Conservation (phyloP, 35 echinoderm and acorn worm species). For the Strongylocentrotus purpuratus region DNA sequence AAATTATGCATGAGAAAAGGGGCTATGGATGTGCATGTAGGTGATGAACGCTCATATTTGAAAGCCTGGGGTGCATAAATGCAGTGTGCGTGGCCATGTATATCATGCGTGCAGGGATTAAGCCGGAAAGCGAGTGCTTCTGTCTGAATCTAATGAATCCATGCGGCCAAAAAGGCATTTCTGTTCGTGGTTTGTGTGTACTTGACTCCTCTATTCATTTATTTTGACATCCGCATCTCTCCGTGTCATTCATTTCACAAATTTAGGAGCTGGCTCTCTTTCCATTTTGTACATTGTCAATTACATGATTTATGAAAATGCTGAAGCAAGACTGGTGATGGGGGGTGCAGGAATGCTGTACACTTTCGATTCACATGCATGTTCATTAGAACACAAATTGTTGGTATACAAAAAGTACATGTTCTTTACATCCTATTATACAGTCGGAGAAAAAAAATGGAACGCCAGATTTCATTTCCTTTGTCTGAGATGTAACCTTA, state of each 20-base stretch:
- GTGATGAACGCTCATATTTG: background rate
- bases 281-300: conserved; percentile 30
- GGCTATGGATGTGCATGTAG: conserved; percentile 8
- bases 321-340: background rate
- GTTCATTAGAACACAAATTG: background rate
- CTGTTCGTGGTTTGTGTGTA: conserved; percentile 14
- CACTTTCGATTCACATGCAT: background rate
- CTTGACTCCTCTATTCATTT: conserved; percentile 27
- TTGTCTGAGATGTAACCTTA: background rate
- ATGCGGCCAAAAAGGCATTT: conserved; percentile 28
- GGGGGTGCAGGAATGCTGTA: background rate
- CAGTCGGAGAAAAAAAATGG: background rate
- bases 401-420: conserved; percentile 3
- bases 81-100: conserved; percentile 34
- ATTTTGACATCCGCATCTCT: background rate
- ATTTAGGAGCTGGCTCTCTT: conserved; percentile 7
- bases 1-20: conserved; percentile 18
- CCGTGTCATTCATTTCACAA: conserved; percentile 32
- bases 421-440: background rate
- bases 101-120: conserved; percentile 45
- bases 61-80: conserved; percentile 16
- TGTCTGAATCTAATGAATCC: conserved; percentile 41
- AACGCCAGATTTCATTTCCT: background rate
- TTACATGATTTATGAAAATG: conserved; percentile 44
- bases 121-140: conserved; percentile 31